Evolutionary conservation across 1,140 invertebrate species (phyloP), one percentile per base, ranked within the genome.

Genomic region (Melipona quadrifasciata): DNA sequence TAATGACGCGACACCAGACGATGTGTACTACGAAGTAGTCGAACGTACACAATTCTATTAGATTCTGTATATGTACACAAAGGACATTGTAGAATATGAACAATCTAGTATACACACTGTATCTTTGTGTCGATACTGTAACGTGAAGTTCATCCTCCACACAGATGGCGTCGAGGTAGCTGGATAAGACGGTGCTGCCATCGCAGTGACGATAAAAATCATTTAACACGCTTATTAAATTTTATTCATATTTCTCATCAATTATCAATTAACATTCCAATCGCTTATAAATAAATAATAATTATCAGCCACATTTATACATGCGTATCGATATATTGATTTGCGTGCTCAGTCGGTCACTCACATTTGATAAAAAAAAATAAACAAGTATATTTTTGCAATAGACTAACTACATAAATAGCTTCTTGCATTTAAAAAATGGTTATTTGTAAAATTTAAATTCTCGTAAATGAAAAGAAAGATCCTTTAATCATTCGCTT

Each of bases 141-240:
- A 57, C 70, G n/a, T 24, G 47, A 65, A 57, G 47, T 67, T 58
- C 51, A 85, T 71, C 39, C 65, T 47, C 24, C 53, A 31, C 82
- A 24, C 34, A 61, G 84, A 16, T 67, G n/a, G 34, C 34, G 19
- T n/a, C 61, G 27, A 27, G 4, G 4, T 58, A 27, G 11, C 51
- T 74, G 21, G 17, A 51, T 47, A 58, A 65, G 77, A 77, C 17
- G 4, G 83, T 87, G 86, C 75, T 87, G 78, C 86, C 83, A 80
- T n/a, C 72, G 6, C 2, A n/a, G n/a, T 8, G 21, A 47, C 27
- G 34, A 1, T 53, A 12, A 21, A n/a, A 21, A 70, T 73, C 53
- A 34, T 55, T 51, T 72, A 3, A 57, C 39, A 47, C 8, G 8
- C 39, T 47, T 21, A 21, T 65, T 80, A 6, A 24, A 21, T n/a